A percentile compares a stretch with the other conserved stretches of the same genome.
These are phyloP conservation scores for Pristis pectinata DNA, from an alignment of 2,797 vertebrate genomes.

Conservation along the genomic window DNA sequence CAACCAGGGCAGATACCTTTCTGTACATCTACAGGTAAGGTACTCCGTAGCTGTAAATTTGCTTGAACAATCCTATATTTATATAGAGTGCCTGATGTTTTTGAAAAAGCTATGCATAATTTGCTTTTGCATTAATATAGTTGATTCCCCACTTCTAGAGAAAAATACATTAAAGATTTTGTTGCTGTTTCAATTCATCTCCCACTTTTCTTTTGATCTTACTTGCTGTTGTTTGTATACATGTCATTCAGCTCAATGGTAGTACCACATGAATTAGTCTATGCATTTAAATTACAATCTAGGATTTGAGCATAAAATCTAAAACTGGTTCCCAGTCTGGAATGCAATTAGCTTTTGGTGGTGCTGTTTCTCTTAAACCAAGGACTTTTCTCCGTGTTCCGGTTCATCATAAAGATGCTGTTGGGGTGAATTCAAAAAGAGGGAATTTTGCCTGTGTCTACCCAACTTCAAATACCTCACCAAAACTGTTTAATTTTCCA, in stretches of 20 bases:
- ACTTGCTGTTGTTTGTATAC: not conserved
- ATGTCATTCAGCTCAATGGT: not conserved
- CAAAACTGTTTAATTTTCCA: not conserved
- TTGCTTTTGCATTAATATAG: not conserved
- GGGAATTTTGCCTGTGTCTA: not conserved
- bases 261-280: not conserved
- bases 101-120: not conserved
- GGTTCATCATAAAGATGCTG: not conserved
- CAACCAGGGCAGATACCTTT: slow-evolving; percentile 20
- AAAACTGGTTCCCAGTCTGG: not conserved
- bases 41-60: not conserved
- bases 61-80: not conserved
- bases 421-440: not conserved
- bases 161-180: not conserved
- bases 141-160: not conserved
- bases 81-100: not conserved
- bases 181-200: not conserved
- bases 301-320: not conserved
- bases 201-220: not conserved
- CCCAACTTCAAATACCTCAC: not conserved
- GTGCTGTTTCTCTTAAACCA: not conserved
- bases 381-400: not conserved
- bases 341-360: too few relatives aligned
- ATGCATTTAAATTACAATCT: not conserved
- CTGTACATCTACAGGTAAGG: slow-evolving; percentile 33